Percentiles rank a stretch among this genome's conserved stretches.
Conservation (phyloP, 1,140 invertebrate genomes). For the Arctopsyche grandis region DNA sequence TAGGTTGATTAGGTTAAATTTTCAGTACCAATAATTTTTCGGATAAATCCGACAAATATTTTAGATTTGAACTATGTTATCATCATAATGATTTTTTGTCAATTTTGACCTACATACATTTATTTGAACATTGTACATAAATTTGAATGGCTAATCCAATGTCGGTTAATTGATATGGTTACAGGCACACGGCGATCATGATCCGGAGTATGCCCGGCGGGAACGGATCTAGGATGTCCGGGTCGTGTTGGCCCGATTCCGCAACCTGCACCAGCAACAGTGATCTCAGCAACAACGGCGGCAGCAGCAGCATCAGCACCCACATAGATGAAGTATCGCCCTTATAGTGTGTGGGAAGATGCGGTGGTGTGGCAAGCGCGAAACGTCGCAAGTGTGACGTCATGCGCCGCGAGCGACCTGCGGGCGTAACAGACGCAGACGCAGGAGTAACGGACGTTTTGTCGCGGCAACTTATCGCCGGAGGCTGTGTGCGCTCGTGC, state of each 20-base stretch:
- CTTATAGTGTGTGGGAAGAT: slow-evolving; percentile 39
- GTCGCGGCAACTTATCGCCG: background rate
- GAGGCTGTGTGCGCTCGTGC: background rate
- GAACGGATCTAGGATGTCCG: background rate
- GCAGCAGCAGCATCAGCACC: background rate
- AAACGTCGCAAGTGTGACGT: slow-evolving; percentile 34
- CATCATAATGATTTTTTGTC: too few species aligned
- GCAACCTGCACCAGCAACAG: background rate
- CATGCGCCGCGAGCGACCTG: slow-evolving; percentile 34
- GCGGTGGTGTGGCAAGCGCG: slow-evolving; percentile 31
- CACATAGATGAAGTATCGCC: background rate
- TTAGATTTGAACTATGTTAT: too few species aligned
- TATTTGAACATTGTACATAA: too few species aligned
- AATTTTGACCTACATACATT: too few species aligned
- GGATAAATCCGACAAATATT: too few species aligned
- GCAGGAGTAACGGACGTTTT: background rate
- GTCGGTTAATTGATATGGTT: background rate
- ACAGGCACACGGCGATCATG: background rate
- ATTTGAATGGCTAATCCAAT: too few species aligned
- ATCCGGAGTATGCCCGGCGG: background rate
- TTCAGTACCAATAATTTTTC: too few species aligned
- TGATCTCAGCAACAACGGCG: background rate
- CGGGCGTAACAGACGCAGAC: slow-evolving; percentile 2
- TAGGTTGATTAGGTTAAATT: too few species aligned
- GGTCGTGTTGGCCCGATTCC: background rate